Percentiles rank a stretch among this genome's conserved stretches.
phyloP scores from a whole-genome alignment of 92 coral and sea anemone genomes.

The Pocillopora meandrina region DNA sequence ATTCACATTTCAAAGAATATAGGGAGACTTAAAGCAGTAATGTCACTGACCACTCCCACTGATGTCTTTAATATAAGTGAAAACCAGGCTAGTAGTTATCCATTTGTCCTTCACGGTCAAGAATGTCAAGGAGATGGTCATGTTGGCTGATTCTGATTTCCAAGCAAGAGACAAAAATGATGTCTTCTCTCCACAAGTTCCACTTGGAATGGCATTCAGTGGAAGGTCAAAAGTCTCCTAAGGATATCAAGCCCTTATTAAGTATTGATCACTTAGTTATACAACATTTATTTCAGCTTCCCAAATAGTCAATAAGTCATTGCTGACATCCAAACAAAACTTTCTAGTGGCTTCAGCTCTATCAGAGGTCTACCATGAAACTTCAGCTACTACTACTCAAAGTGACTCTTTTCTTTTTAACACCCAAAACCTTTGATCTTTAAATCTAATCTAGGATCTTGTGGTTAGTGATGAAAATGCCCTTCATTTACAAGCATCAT shows the following conservation, averaged over 20 bases:
- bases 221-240: conserved; percentile 15
- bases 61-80: not conserved
- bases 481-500: no score
- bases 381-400: no score
- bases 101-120: not conserved
- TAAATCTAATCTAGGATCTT: no score
- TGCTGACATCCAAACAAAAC: no score
- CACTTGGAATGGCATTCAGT: conserved; percentile 13
- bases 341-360: no score
- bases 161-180: conserved; percentile 20
- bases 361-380: no score
- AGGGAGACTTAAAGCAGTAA: not conserved
- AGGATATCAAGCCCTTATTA: not conserved
- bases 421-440: no score
- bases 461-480: no score
- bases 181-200: conserved; percentile 17
- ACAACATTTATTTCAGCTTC: no score
- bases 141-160: not conserved
- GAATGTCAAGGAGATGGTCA: conserved; percentile 16
- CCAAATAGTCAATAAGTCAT: no score
- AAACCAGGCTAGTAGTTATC: conserved; percentile 4
- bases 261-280: no score
- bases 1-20: not conserved
- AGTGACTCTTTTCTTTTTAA: no score
- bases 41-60: conserved; percentile 29